A percentile compares a stretch with the other conserved stretches of the same genome.
phyloP scores from a whole-genome alignment of 2,888 invertebrate species.

The Ophioninae sp. region DNA sequence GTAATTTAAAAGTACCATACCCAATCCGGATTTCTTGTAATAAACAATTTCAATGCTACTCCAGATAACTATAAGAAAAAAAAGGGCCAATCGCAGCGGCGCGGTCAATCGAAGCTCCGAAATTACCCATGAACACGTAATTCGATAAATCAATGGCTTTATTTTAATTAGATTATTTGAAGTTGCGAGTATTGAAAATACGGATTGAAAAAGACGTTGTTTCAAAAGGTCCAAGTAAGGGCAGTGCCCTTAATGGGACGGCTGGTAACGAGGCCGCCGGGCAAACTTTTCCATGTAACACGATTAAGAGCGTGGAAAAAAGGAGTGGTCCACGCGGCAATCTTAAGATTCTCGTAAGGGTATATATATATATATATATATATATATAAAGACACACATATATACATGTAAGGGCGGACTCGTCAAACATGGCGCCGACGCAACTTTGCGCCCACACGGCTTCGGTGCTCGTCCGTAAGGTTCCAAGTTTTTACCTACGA shows the following conservation, averaged over 20 bases:
- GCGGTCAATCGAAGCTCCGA: background rate
- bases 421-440: constrained; percentile 1
- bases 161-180: too few relatives aligned
- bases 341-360: background rate
- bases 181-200: background rate
- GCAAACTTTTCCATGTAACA: background rate
- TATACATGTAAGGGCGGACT: background rate
- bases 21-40: too few relatives aligned
- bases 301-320: constrained; percentile 4
- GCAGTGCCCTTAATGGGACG: background rate
- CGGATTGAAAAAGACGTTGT: background rate
- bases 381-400: background rate
- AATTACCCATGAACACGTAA: too few relatives aligned
- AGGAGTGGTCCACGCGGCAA: background rate
- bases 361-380: background rate
- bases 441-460: background rate
- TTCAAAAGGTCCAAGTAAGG: background rate
- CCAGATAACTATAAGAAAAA: too few relatives aligned
- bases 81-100: too few relatives aligned
- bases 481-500: background rate
- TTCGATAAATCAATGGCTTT: too few relatives aligned
- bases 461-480: background rate
- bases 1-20: too few relatives aligned
- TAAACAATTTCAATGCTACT: too few relatives aligned
- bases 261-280: background rate